phyloP scores from a whole-genome alignment of 2,888 invertebrate genomes.

The Eupsilia transversa region DNA sequence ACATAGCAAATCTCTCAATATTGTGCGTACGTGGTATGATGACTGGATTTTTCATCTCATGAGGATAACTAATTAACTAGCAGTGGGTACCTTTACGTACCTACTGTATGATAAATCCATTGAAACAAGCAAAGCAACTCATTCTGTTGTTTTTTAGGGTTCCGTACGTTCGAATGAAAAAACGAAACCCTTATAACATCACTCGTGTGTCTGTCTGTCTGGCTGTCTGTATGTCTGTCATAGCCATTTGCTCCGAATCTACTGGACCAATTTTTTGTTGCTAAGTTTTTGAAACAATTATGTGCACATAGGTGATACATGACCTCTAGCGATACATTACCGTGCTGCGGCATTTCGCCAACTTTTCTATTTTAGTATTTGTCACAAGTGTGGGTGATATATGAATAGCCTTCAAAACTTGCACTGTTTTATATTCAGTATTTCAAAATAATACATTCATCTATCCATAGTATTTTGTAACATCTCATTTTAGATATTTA shows the following conservation, averaged over 20 bases:
- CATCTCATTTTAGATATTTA: constrained; percentile 7
- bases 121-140: background rate
- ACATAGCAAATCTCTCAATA: no score
- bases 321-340: constrained; percentile 39
- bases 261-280: no score
- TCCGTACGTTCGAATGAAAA: no score
- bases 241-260: no score
- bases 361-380: constrained; percentile 48
- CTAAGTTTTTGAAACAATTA: constrained; percentile 36
- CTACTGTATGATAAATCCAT: background rate
- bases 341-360: constrained; percentile 42
- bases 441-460: constrained; percentile 53
- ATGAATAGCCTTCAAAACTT: constrained; percentile 51
- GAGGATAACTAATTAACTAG: no score
- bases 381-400: constrained; percentile 45
- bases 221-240: no score
- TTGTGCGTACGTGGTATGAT: no score
- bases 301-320: constrained; percentile 37
- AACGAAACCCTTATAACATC: no score
- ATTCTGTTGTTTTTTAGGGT: background rate
- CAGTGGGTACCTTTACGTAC: no score
- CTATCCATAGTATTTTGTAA: constrained; percentile 42
- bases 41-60: no score
- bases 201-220: no score
- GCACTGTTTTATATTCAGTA: constrained; percentile 57